These are phyloP conservation scores for Himantopus leucocephalus DNA, from an alignment of 2,113 vertebrate genomes.

Conservation along the genomic window DNA sequence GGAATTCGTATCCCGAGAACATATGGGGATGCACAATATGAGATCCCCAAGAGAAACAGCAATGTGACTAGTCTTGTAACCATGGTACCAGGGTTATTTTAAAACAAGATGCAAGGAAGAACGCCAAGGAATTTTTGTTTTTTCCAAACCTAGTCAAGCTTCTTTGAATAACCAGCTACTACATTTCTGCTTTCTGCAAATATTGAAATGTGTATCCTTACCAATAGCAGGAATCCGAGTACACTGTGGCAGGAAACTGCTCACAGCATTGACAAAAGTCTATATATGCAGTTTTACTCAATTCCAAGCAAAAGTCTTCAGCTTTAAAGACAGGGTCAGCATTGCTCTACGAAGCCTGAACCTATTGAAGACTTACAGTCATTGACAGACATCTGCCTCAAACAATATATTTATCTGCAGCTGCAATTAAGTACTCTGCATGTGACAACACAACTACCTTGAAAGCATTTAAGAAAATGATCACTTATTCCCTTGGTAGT, in stretches of 20 bases:
- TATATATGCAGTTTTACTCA: not conserved
- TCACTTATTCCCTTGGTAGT: not conserved
- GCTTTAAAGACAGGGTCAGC: not conserved
- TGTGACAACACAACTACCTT: not conserved
- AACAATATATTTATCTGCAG: not conserved
- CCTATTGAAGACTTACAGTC: not conserved
- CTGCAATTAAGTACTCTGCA: not conserved
- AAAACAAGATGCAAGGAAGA: slow-evolving; percentile 5
- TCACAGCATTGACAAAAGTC: rapidly evolving
- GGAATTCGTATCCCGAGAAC: not conserved
- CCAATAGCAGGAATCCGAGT: not conserved
- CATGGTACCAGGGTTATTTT: slow-evolving; percentile 48
- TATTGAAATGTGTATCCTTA: not conserved
- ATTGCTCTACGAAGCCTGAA: not conserved
- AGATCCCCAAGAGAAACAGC: not conserved
- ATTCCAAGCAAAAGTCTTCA: not conserved
- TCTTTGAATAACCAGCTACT: not conserved
- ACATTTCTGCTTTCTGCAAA: not conserved
- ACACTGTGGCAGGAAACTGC: not conserved
- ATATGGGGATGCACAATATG: slow-evolving; percentile 7
- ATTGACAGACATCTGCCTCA: not conserved
- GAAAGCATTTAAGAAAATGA: not conserved
- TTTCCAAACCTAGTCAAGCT: not conserved
- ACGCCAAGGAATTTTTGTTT: not conserved
- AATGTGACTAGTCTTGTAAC: slow-evolving; percentile 14